Percentiles rank a stretch among this genome's conserved stretches.
Evolutionary conservation across 2,113 vertebrate genomes (phyloP).

Genomic region (Elachura formosa): DNA sequence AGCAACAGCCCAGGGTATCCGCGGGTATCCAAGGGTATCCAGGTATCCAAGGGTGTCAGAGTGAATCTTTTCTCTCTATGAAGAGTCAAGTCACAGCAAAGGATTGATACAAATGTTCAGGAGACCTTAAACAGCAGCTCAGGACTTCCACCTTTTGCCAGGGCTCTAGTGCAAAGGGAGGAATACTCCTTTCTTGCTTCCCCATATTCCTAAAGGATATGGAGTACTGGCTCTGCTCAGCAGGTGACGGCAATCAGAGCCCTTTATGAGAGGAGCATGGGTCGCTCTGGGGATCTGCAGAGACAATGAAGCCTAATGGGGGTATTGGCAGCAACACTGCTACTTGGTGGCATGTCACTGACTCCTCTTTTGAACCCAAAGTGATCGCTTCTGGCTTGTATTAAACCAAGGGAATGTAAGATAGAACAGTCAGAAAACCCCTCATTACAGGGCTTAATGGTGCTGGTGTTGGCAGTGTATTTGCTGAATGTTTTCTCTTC

Average conservation of each 20-base stretch:
- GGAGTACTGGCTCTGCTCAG: background rate
- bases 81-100: background rate
- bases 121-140: background rate
- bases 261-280: background rate
- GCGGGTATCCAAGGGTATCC: background rate
- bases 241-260: background rate
- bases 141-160: background rate
- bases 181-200: background rate
- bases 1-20: too few relatives aligned
- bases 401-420: background rate
- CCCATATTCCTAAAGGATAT: background rate
- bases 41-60: background rate
- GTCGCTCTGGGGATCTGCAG: background rate
- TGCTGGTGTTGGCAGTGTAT: background rate
- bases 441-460: background rate
- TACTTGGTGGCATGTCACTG: background rate
- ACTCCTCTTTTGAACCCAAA: background rate
- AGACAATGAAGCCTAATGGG: background rate
- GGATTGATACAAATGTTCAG: background rate
- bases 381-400: background rate
- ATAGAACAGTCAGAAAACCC: background rate
- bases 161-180: background rate
- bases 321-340: background rate
- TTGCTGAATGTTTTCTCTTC: conserved; percentile 6
- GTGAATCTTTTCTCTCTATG: background rate